phyloP scores from a whole-genome alignment of 1,140 invertebrate species.

The Pentalonia nigronervosa region DNA sequence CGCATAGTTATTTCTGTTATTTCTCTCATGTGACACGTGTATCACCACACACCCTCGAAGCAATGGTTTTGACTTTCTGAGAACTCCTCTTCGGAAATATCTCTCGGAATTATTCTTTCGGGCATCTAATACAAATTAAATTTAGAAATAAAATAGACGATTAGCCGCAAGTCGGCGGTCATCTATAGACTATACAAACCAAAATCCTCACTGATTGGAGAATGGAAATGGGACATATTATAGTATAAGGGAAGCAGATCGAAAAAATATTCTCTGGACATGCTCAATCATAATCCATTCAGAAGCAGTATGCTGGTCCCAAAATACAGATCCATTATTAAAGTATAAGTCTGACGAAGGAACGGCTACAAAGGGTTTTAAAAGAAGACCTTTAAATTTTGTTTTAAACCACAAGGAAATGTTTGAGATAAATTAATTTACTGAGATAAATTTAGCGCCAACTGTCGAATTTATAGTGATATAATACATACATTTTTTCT shows the following conservation, averaged over 20 bases:
- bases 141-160: neutral
- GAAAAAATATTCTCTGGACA: neutral
- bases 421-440: neutral
- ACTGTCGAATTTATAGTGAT: neutral
- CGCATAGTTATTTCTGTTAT: no score
- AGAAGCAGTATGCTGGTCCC: neutral
- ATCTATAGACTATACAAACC: no score
- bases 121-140: no score
- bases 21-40: no score
- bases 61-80: no score
- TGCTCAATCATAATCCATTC: neutral
- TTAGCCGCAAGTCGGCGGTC: neutral
- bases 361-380: neutral
- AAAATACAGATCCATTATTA: neutral
- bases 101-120: no score
- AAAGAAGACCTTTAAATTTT: neutral
- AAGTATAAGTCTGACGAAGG: neutral
- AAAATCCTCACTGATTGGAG: neutral
- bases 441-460: neutral
- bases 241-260: neutral
- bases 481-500: no score
- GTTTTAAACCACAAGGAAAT: no score
- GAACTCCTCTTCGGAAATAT: no score
- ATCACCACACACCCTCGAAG: no score
- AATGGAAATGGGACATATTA: no score